Conservation (phyloP, 2,888 invertebrate genomes). For the Plagiodera versicolora region DNA sequence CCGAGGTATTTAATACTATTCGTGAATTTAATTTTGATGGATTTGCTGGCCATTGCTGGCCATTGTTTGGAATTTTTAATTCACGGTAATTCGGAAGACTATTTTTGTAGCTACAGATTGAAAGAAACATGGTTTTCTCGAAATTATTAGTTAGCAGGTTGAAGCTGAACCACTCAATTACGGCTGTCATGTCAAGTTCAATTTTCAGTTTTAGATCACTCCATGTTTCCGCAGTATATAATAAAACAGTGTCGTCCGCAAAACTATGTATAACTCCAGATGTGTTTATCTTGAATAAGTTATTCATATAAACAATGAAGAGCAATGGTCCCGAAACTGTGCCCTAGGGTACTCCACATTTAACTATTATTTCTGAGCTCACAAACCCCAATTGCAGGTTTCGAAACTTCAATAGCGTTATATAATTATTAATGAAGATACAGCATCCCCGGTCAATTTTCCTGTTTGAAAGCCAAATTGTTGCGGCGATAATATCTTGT, state of each 20-base stretch:
- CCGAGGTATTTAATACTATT: slow-evolving; percentile 1
- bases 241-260: not conserved
- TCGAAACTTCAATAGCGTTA: not conserved
- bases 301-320: slow-evolving; percentile 1
- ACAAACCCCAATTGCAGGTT: too few relatives aligned
- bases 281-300: slow-evolving; percentile 1
- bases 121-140: not conserved
- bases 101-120: slow-evolving; percentile 1
- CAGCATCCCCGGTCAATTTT: not conserved
- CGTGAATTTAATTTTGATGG: not conserved
- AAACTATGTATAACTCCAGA: not conserved
- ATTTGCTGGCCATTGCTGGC: not conserved
- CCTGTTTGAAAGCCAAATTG: not conserved
- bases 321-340: not conserved
- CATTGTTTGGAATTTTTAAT: not conserved
- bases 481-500: not conserved
- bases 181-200: not conserved
- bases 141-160: not conserved
- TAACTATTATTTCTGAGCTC: not conserved
- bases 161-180: slow-evolving; percentile 1
- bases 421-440: not conserved
- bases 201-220: not conserved
- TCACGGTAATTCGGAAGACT: slow-evolving; percentile 3
- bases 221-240: not conserved
- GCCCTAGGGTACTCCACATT: not conserved